Evolutionary conservation across 2,113 vertebrate species (phyloP), one percentile per base, ranked within the genome.

Genomic region (Salminus brasiliensis): DNA sequence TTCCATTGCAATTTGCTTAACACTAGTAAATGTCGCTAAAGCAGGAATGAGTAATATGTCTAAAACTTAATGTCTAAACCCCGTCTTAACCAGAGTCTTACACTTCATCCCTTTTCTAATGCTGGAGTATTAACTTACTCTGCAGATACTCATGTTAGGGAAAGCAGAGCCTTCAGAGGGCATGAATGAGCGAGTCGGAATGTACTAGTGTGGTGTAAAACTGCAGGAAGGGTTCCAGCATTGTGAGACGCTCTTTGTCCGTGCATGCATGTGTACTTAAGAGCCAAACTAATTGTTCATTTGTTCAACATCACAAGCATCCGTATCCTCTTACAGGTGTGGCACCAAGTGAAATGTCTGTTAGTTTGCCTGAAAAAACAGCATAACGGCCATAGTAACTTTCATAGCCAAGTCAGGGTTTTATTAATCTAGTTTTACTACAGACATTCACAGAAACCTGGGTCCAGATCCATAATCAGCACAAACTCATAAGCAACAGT

Each of bases 271-370:
- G 62, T 85, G 75, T 87, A 71, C 78, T 18, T 23, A 84, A 65
- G 81, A 83, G 72, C 39, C 71, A 74, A 72, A 16, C 66, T 83
- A 77, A 92, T 89, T 84, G 88, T 89, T 91, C 82, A 82, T 89
- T 92, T 91, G 89, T 91, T 90, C 81, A 74, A 72, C 72, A 29
- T 29, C 59, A 39, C 75, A 63, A 53, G 62, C n/a, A 62, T 41
- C 41, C 68, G 85, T 66, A 90, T 92, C 91, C 90, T 91, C 72
- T 60, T 32, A 65, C 41, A 68, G 90, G 78, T 83, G 83, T 70
- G 78, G 87, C 78, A 60, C 84, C 75, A 77, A 74, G 78, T 63
- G 36, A 86, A 82, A 71, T 68, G 4, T 66, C 32, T 36, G 62
- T 18, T 66, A 36, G 32, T 10, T 23, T 2, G 21, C 21, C 32